Base-by-base conservation (phyloP, 2,797 vertebrate species). In the Phrynocephalus guinanensis region DNA sequence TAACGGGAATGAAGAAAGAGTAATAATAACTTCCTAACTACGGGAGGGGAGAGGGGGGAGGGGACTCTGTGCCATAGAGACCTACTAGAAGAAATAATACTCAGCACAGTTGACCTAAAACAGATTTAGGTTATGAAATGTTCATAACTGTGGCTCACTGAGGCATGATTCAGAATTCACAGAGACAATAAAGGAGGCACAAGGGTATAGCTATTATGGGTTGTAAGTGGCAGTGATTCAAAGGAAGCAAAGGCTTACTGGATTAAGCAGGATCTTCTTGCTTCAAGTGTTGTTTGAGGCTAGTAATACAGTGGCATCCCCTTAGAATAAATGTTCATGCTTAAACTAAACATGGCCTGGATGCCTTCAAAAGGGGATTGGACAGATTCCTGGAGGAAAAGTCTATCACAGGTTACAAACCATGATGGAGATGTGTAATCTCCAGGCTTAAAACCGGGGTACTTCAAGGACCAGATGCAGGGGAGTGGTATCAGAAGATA, bases 31-130 rank as follows among this genome's bases (percentile, higher is more conserved):
- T 48, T 10, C 66, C 26, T 73, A 38, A 15, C 11, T 50, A 75
- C 26, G 15, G n/a, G 4, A 63, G 66, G 56, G n/a, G 87, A n/a
- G 26, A 86, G 16, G 3, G 66, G 75, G 60, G 2, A 38, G 2
- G 2, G 0, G 1, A 0, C 56, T 76, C 26, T 90, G 28, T 56
- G 52, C 75, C 16, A n/a, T 1, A 5, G 0, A 76, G 0, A 0
- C 85, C 28, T 76, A 76, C 68, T 33, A 75, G 1, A 84, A 90
- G 30, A 85, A 87, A 81, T 75, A 68, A 10, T 86, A 87, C 88
- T 52, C 60, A 86, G 72, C 0, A 0, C 0, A 6, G 60, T 84
- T 90, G 81, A 33, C 63, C 3, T 0, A 52, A 6, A 15, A 28
- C n/a, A 20, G 0, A 24, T 48, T 3, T 82, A 30, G 9, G 22